These are phyloP conservation scores for Semotilus atromaculatus DNA, from an alignment of 2,797 vertebrate species.

Conservation along the genomic window DNA sequence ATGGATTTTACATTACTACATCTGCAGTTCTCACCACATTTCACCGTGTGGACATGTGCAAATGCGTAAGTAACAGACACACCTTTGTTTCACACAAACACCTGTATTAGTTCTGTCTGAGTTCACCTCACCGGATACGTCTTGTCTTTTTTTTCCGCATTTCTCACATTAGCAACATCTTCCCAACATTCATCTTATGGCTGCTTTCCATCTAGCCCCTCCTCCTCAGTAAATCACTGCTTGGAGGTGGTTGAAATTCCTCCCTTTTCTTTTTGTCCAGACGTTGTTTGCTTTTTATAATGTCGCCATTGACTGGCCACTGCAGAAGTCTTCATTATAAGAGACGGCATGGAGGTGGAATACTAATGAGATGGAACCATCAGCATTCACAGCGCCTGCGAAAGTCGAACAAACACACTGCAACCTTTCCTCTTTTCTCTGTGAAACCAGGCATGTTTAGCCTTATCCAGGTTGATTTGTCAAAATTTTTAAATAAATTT, in stretches of 20 bases:
- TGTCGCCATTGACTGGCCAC: constrained; percentile 51
- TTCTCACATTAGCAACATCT: constrained; percentile 31
- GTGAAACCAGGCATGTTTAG: background rate
- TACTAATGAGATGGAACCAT: constrained; percentile 55
- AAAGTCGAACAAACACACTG: background rate
- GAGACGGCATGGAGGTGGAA: constrained; percentile 43
- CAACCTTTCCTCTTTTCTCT: background rate
- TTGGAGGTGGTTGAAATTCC: constrained; percentile 31
- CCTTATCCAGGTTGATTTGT: background rate
- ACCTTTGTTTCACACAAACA: constrained; percentile 15
- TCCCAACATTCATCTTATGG: constrained; percentile 3
- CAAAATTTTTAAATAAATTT: background rate
- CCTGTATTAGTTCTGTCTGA: constrained; percentile 32
- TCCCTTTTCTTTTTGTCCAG: constrained; percentile 31
- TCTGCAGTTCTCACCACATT: background rate
- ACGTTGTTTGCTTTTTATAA: constrained; percentile 48
- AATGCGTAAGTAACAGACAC: background rate
- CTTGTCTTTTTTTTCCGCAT: background rate
- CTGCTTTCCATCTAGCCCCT: background rate
- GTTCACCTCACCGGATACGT: background rate
- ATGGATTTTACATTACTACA: constrained; percentile 23
- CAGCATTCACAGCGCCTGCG: constrained; percentile 40
- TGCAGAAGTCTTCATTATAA: constrained; percentile 62
- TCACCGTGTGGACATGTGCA: constrained; percentile 2
- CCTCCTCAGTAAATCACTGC: constrained; percentile 14